Percentiles rank a stretch among this genome's conserved stretches.
These are phyloP conservation scores for Agrotis clavis DNA, from an alignment of 2,888 invertebrate species.

Conservation along the genomic window DNA sequence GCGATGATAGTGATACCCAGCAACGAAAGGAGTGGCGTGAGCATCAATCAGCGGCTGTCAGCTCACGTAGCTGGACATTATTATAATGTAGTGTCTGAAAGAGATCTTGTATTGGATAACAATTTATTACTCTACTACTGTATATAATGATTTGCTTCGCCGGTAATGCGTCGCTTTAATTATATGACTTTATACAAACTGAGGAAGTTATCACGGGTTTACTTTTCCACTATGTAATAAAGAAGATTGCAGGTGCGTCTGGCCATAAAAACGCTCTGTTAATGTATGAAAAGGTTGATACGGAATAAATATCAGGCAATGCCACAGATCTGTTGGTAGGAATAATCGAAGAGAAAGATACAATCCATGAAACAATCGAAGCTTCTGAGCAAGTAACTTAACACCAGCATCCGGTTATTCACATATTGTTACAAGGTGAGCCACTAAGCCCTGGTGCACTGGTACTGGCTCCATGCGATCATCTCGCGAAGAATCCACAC, in stretches of 20 bases:
- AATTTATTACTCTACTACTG: conserved; percentile 21
- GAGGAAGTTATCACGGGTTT: no score
- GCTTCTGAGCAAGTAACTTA: conserved; percentile 25
- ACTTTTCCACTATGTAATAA: neutral
- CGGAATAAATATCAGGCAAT: conserved; percentile 8
- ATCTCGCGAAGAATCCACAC: conserved; percentile 18
- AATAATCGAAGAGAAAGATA: neutral
- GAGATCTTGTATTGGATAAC: conserved; percentile 20
- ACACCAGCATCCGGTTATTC: conserved; percentile 33
- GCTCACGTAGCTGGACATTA: conserved; percentile 34
- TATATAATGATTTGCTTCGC: conserved; percentile 8
- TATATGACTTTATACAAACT: neutral
- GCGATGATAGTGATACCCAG: conserved; percentile 32
- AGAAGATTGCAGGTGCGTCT: neutral
- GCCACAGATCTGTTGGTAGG: neutral
- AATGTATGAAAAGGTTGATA: neutral
- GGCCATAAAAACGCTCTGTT: neutral
- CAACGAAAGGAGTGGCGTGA: conserved; percentile 46
- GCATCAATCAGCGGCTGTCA: conserved; percentile 45
- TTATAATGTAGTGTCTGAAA: conserved; percentile 15
- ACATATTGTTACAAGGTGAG: conserved; percentile 44
- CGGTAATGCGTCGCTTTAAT: neutral
- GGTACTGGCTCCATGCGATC: conserved; percentile 15
- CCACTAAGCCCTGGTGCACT: neutral
- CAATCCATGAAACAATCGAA: conserved; percentile 25